Evolutionary conservation across 2,113 vertebrate species (phyloP).

Genomic region (Axis porcinus): DNA sequence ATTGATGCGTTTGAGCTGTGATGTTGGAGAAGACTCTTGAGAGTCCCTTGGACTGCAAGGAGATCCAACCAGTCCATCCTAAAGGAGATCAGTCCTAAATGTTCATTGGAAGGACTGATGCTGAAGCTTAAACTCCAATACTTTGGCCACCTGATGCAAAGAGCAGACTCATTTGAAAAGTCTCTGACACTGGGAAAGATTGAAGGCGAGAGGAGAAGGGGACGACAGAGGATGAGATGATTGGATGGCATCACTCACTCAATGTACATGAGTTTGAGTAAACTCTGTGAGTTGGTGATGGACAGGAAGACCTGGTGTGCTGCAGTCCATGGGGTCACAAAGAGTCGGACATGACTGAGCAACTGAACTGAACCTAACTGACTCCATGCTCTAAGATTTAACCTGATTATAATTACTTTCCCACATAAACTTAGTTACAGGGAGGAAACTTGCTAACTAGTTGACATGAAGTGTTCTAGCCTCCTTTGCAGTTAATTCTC

Average conservation of each 20-base stretch:
- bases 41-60: not conserved
- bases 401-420: not conserved
- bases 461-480: not conserved
- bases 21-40: not conserved
- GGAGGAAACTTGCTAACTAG: not conserved
- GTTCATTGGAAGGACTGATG: not conserved
- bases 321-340: not conserved
- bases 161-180: not conserved
- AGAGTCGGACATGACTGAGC: not conserved
- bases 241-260: not conserved
- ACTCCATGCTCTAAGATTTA: not conserved
- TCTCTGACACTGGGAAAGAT: not conserved
- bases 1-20: not conserved
- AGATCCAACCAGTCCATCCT: not conserved
- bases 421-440: not conserved
- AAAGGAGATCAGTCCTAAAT: not conserved
- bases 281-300: not conserved
- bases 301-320: not conserved
- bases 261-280: not conserved
- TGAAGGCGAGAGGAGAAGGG: not conserved
- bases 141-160: not conserved
- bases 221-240: not conserved
- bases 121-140: not conserved
- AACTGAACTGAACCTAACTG: too few species aligned
- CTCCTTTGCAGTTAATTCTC: slow-evolving; percentile 14